Base-by-base conservation (phyloP, 1,140 invertebrate genomes). In the Tetragnatha versicolor region DNA sequence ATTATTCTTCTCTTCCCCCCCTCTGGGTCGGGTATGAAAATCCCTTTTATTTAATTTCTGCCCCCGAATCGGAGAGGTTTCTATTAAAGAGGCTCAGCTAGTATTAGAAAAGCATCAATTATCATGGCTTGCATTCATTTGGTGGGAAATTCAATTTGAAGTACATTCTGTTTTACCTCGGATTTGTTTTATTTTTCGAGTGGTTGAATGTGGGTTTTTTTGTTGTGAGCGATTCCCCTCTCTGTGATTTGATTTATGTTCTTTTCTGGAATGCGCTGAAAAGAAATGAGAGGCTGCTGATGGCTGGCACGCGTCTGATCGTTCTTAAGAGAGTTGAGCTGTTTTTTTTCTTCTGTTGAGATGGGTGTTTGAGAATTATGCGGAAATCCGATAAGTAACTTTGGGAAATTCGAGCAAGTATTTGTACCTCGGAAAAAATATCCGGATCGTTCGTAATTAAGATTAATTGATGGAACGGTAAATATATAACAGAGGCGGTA, bases 61-160 rank as follows among this genome's bases (percentile, higher is more conserved):
- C 73, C 51, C 73, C 53, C 33, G 47, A 66, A 22, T 53, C 3
- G 31, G 6, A n/a, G 66, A 7, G 25, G 10, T 39, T 33, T 51
- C 42, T 33, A 35, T 20, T 61, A 5, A 61, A 10, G 27, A 33
- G 25, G 25, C 73, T 66, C 61, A 53, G 47, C 33, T 60, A 27
- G 73, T 66, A 77, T 77, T 77, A 77, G 73, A 77, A 77, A 66
- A 42, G 73, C 73, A 77, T 77, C 73, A 77, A 77, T 77, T 77
- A 77, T 77, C 73, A 77, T 66, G 29, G 60, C 7, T 31, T 27
- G 72, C 20, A 49, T 66, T 66, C 63, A 70, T 65, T 65, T 27
- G 55, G 31, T 37, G 45, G 33, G 47, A 60, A 77, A 77, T 77
- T 77, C 47, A 77, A 77, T 77, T 77, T 77, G 60, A 39, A 35